Conservation (phyloP, 1,140 invertebrate species). For the Lepeophtheirus salmonis region DNA sequence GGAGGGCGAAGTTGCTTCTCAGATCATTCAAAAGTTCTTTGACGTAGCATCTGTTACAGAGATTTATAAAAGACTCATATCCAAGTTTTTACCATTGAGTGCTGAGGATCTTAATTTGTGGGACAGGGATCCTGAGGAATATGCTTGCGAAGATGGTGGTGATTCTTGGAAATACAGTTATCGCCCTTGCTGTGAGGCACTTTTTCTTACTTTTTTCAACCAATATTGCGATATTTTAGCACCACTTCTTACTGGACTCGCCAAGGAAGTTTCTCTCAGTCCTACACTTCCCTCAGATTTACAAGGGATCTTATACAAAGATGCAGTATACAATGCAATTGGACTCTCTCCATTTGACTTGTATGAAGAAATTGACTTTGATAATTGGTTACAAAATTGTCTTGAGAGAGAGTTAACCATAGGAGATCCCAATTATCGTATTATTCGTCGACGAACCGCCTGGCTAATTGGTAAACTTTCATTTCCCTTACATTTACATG, state of each 20-base stretch:
- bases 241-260: slow-evolving; percentile 49
- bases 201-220: slow-evolving; percentile 64
- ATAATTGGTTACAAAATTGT: slow-evolving; percentile 70
- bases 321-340: slow-evolving; percentile 85
- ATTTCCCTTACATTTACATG: no score
- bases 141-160: slow-evolving; percentile 61
- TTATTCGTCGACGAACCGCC: slow-evolving; percentile 65
- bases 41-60: slow-evolving; percentile 43
- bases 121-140: slow-evolving; percentile 74
- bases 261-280: slow-evolving; percentile 39
- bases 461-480: slow-evolving; percentile 59
- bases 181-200: slow-evolving; percentile 62
- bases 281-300: slow-evolving; percentile 47
- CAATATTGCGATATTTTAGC: slow-evolving; percentile 49
- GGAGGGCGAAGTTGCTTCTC: background rate
- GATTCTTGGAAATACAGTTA: slow-evolving; percentile 81
- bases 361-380: slow-evolving; percentile 82
- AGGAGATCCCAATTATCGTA: slow-evolving; percentile 60
- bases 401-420: slow-evolving; percentile 60
- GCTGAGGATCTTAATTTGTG: slow-evolving; percentile 63
- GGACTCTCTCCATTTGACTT: slow-evolving; percentile 73
- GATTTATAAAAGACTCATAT: slow-evolving; percentile 62
- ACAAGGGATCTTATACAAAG: slow-evolving; percentile 57
- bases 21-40: slow-evolving; percentile 42
- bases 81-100: slow-evolving; percentile 68